Evolutionary conservation across 2,888 invertebrate species (phyloP).

Genomic region (Limenitis arthemis): DNA sequence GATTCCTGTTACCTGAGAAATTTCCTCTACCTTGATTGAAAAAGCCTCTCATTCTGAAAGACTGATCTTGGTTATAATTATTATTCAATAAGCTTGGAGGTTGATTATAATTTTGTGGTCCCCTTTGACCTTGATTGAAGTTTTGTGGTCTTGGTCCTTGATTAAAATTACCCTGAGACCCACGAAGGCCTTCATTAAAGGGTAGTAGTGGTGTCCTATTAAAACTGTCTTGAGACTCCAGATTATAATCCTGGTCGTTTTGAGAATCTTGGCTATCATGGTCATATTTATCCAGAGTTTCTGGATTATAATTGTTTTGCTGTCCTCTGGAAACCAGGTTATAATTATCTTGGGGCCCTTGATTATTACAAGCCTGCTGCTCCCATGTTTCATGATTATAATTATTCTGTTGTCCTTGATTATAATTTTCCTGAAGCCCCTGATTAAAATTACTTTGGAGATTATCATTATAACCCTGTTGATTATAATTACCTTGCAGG

Average conservation of each 20-base stretch:
- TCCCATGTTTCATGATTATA: conserved; percentile 3
- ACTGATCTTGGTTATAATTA: conserved; percentile 16
- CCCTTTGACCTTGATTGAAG: conserved; percentile 11
- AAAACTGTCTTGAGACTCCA: conserved; percentile 3
- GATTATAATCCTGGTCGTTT: conserved; percentile 8
- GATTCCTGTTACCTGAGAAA: conserved; percentile 36
- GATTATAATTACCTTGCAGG: conserved; percentile 6
- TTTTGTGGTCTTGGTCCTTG: conserved; percentile 1
- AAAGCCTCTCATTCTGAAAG: conserved; percentile 16
- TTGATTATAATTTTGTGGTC: background rate
- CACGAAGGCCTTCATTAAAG: conserved; percentile 5
- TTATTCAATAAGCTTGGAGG: conserved; percentile 12
- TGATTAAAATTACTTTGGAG: too few species aligned
- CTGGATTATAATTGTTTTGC: conserved; percentile 7
- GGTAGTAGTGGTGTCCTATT: background rate
- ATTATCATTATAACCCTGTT: background rate
- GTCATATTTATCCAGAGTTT: conserved; percentile 6
- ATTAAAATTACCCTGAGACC: conserved; percentile 2
- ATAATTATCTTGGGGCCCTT: conserved; percentile 2
- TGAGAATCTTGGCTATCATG: conserved; percentile 3
- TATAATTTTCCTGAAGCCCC: conserved; percentile 6
- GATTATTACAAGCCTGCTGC: conserved; percentile 1
- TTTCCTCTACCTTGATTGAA: conserved; percentile 35
- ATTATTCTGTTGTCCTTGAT: conserved; percentile 3
- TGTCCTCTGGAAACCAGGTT: background rate